Evolutionary conservation across 2,113 vertebrate species (phyloP).

Genomic region (Varanus salvator): DNA sequence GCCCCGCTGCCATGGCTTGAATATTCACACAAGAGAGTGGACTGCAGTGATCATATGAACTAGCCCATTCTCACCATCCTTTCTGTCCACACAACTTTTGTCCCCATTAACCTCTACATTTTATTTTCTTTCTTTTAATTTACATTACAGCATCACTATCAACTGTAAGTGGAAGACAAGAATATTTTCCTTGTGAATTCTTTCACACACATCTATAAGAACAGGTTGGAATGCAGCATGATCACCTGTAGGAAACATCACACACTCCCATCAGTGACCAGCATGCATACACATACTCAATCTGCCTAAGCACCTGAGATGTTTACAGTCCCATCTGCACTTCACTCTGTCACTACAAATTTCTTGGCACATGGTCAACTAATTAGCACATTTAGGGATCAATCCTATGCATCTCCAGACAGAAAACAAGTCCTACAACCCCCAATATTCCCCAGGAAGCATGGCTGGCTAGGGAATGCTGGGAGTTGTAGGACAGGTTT

Average conservation of each 20-base stretch:
- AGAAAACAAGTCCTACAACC: too few species aligned
- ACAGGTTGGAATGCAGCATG: neutral
- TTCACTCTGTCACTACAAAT: neutral
- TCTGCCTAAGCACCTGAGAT: neutral
- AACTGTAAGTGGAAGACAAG: neutral
- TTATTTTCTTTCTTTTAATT: neutral
- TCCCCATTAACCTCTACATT: neutral
- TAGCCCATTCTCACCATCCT: neutral
- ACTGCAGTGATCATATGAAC: too few species aligned
- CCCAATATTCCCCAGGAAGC: too few species aligned
- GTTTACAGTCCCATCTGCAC: neutral
- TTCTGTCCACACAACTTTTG: neutral
- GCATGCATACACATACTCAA: neutral
- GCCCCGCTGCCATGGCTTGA: too few species aligned
- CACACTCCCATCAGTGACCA: neutral
- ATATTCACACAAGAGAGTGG: too few species aligned
- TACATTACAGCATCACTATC: neutral
- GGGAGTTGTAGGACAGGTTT: too few species aligned
- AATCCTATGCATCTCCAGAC: too few species aligned
- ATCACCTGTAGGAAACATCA: neutral
- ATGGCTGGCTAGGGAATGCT: too few species aligned
- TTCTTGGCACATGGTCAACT: too few species aligned
- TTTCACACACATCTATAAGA: too few species aligned
- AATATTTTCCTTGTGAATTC: neutral
- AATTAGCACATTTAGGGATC: too few species aligned